Evolutionary conservation across 2,888 invertebrate species (phyloP).

Genomic region (Sylvicola fuscatus): DNA sequence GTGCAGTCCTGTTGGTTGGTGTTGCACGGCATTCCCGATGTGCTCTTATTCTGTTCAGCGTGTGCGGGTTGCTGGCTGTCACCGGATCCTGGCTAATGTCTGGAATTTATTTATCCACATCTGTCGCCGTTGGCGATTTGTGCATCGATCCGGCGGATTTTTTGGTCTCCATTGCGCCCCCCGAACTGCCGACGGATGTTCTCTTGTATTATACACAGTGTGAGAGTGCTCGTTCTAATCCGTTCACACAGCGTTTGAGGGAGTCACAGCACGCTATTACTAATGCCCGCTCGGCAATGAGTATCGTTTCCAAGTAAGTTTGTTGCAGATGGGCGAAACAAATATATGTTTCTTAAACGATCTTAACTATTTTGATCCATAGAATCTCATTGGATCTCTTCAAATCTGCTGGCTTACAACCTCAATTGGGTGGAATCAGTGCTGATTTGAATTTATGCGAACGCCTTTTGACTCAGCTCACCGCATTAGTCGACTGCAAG

Average conservation of each 20-base stretch:
- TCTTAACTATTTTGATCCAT: not conserved
- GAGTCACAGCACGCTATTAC: constrained; percentile 51
- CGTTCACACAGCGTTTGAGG: constrained; percentile 61
- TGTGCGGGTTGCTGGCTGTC: constrained; percentile 67
- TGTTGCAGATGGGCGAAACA: not conserved
- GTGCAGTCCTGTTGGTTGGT: constrained; percentile 74
- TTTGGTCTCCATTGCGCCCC: constrained; percentile 41
- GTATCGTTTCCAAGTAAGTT: constrained; percentile 18
- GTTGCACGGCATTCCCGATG: constrained; percentile 71
- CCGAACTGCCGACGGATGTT: constrained; percentile 34
- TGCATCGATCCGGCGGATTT: constrained; percentile 72
- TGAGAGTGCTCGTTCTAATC: constrained; percentile 57
- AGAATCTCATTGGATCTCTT: constrained; percentile 23
- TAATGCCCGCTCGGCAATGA: constrained; percentile 26
- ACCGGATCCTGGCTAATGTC: constrained; percentile 78
- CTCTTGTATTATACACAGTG: constrained; percentile 67
- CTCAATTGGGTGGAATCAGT: constrained; percentile 52
- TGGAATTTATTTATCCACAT: constrained; percentile 64
- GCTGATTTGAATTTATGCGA: constrained; percentile 63
- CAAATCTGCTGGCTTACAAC: constrained; percentile 36
- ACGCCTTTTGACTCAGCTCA: constrained; percentile 41
- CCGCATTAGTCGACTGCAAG: constrained; percentile 63
- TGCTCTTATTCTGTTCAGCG: constrained; percentile 75
- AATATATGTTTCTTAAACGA: constrained; percentile 1
- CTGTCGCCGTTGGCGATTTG: constrained; percentile 69